Evolutionary conservation across 2,888 invertebrate species (phyloP).

Genomic region (Cataglyphis cursor): DNA sequence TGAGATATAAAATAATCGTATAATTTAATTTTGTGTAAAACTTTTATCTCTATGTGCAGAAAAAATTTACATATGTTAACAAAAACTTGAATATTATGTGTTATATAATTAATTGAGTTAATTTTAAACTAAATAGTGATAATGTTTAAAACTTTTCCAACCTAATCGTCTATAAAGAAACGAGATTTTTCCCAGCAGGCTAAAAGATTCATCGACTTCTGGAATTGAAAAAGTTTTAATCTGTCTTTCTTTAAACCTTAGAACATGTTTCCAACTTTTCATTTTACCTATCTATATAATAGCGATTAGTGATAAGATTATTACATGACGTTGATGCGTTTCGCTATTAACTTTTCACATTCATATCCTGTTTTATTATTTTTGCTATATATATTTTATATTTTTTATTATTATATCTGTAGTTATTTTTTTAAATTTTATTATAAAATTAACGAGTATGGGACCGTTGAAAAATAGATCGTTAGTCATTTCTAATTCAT

Average conservation of each 20-base stretch:
- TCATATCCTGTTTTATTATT: background rate
- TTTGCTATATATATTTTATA: background rate
- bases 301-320: background rate
- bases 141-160: background rate
- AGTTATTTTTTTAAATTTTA: background rate
- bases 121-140: background rate
- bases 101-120: background rate
- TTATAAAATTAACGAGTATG: background rate
- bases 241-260: background rate
- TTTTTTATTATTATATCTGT: background rate
- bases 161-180: background rate
- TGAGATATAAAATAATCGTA: background rate
- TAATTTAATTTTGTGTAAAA: background rate
- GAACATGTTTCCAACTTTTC: background rate
- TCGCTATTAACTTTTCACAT: background rate
- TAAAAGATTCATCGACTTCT: slow-evolving; percentile 23
- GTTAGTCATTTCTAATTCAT: slow-evolving; percentile 18
- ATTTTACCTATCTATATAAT: slow-evolving; percentile 21
- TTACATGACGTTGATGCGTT: background rate
- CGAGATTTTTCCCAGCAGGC: background rate
- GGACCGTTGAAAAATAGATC: background rate
- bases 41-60: background rate
- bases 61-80: background rate
- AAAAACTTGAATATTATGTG: background rate
- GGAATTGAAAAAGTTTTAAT: slow-evolving; percentile 46